Base-by-base conservation (phyloP, 2,888 invertebrate genomes). In the Dryococelus australis region DNA sequence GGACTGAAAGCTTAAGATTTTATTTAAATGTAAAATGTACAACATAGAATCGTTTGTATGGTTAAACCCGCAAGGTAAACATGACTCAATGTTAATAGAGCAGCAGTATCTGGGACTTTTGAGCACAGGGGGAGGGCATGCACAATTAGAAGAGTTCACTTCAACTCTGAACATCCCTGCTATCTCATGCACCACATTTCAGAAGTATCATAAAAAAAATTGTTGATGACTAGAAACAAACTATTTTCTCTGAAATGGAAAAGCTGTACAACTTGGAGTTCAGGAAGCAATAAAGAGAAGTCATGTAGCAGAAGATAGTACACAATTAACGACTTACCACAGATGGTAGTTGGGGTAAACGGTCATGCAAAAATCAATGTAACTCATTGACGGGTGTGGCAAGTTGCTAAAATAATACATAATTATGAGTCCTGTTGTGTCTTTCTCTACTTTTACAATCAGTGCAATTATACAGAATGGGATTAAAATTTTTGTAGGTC, bases 41-140 rank as follows among this genome's bases (percentile, higher is more conserved):
- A n/a, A n/a, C n/a, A n/a, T n/a, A n/a, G n/a, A n/a, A n/a, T n/a
- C n/a, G n/a, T n/a, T n/a, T n/a, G n/a, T n/a, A n/a, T n/a, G n/a
- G n/a, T n/a, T n/a, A n/a, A n/a, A n/a, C n/a, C n/a, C n/a, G n/a
- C n/a, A n/a, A n/a, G n/a, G n/a, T n/a, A n/a, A n/a, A n/a, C n/a
- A n/a, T n/a, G n/a, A n/a, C n/a, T n/a, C n/a, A n/a, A 85, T n/a
- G 85, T 85, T 26, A 85, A 85, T 85, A 16, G 16, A 85, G 43
- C 47, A 78, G 87, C 65, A 90, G 89, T 80, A 86, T 85, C 85
- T 89, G 85, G 85, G 10, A 85, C 85, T n/a, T 24, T 43, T 85
- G 47, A 85, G 12, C 51, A 85, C 47, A 90, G 85, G 86, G 12
- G 79, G 79, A 16, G 86, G 86, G n/a, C 85, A 43, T 84, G 51